A percentile compares a stretch with the other conserved stretches of the same genome.
phyloP scores from a whole-genome alignment of 1,140 invertebrate genomes.

The Sarcophaga bullata region DNA sequence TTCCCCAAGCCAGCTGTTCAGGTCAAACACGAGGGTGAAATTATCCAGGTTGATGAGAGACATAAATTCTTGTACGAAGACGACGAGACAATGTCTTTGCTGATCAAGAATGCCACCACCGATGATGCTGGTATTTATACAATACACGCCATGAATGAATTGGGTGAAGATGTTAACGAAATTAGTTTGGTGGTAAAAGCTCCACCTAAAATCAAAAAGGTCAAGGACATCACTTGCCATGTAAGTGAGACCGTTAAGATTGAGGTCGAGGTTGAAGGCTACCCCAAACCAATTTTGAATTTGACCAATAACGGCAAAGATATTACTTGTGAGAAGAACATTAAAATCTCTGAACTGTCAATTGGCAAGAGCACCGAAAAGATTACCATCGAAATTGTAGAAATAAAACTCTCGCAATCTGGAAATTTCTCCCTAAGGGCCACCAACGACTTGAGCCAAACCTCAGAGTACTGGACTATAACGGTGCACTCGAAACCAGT shows the following conservation, averaged over 20 bases:
- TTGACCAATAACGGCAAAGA: slow-evolving; percentile 89
- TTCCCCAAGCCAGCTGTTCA: slow-evolving; percentile 92
- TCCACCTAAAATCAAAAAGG: slow-evolving; percentile 84
- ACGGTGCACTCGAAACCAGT: slow-evolving; percentile 81
- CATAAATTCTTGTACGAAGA: slow-evolving; percentile 92
- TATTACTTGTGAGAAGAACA: slow-evolving; percentile 75
- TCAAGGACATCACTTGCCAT: slow-evolving; percentile 78
- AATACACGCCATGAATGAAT: slow-evolving; percentile 86
- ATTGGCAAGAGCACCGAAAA: slow-evolving; percentile 67
- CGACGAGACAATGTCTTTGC: slow-evolving; percentile 87
- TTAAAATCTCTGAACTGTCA: slow-evolving; percentile 75
- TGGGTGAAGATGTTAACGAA: slow-evolving; percentile 82
- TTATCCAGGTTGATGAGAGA: slow-evolving; percentile 81
- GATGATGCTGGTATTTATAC: slow-evolving; percentile 88
- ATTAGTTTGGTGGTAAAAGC: slow-evolving; percentile 80
- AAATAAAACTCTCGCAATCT: slow-evolving; percentile 84
- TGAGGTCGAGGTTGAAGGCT: slow-evolving; percentile 83
- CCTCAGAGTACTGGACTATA: slow-evolving; percentile 85
- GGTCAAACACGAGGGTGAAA: slow-evolving; percentile 87
- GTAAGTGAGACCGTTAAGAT: slow-evolving; percentile 77
- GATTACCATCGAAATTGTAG: slow-evolving; percentile 82
- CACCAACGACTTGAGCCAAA: slow-evolving; percentile 88
- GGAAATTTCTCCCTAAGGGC: slow-evolving; percentile 95
- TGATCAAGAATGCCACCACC: slow-evolving; percentile 87
- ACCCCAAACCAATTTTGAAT: slow-evolving; percentile 80